These are phyloP conservation scores for mouse (Mus musculus) DNA, from an alignment of 2,113 vertebrate species.

Conservation along the genomic window DNA sequence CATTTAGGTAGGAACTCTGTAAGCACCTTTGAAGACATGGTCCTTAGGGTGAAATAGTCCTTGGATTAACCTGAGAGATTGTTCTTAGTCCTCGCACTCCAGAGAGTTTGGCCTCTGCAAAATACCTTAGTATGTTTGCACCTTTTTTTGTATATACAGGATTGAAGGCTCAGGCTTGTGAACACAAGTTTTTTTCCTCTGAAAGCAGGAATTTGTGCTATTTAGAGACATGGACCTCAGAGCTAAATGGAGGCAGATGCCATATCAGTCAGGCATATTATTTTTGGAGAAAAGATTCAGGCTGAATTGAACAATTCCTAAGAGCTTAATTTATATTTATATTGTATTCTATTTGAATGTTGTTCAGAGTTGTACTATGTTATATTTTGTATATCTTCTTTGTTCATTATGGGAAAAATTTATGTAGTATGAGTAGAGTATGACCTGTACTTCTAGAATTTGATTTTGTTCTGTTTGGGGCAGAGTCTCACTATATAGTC, in stretches of 20 bases:
- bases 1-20: not conserved
- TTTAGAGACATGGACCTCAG: not conserved
- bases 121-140: not conserved
- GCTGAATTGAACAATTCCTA: not conserved
- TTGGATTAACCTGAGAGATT: not conserved
- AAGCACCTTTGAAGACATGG: not conserved
- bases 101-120: not conserved
- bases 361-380: not conserved
- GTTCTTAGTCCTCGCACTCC: not conserved
- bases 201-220: not conserved
- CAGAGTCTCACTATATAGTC: not conserved
- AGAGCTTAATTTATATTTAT: not conserved
- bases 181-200: not conserved
- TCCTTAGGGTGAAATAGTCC: not conserved
- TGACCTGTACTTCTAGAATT: not conserved
- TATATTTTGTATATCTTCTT: not conserved
- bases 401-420: not conserved
- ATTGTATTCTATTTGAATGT: not conserved
- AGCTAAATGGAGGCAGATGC: not conserved
- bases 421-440: not conserved
- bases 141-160: not conserved
- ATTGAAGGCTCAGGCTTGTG: not conserved
- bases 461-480: not conserved
- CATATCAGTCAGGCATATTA: not conserved
- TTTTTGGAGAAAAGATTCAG: not conserved